phyloP scores from a whole-genome alignment of 2,888 invertebrate species.

The Phengaris alcon region DNA sequence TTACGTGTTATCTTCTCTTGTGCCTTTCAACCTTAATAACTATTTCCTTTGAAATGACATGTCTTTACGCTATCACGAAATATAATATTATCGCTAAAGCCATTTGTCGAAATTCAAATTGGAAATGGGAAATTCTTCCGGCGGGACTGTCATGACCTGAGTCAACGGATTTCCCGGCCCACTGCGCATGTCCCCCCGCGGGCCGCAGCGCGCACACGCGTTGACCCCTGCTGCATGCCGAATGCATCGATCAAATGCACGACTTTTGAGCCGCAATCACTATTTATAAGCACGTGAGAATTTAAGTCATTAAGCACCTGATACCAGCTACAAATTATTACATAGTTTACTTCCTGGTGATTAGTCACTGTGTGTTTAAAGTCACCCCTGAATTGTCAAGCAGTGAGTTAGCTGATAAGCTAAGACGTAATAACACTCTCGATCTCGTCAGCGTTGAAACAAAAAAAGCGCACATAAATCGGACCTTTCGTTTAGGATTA shows the following conservation, averaged over 20 bases:
- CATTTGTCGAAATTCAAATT: not conserved
- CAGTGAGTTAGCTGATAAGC: too few species aligned
- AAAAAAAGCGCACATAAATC: too few species aligned
- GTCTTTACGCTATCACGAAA: too few species aligned
- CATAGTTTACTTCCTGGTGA: not conserved
- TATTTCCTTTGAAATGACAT: too few species aligned
- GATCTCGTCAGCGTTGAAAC: too few species aligned
- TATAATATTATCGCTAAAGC: not conserved
- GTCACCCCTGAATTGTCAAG: too few species aligned
- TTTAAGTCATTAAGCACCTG: not conserved
- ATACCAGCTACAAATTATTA: not conserved
- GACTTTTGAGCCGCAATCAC: constrained; percentile 8
- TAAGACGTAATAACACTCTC: too few species aligned
- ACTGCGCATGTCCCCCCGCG: constrained; percentile 31
- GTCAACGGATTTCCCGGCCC: constrained; percentile 1
- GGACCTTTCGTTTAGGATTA: too few species aligned
- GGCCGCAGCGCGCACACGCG: constrained; percentile 34
- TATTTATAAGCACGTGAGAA: constrained; percentile 1
- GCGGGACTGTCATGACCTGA: not conserved
- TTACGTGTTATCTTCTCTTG: not conserved
- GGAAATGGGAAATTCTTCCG: not conserved
- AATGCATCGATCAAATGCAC: constrained; percentile 21
- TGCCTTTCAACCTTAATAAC: not conserved
- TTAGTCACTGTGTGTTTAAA: not conserved
- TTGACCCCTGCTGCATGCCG: constrained; percentile 31